Evolutionary conservation across 2,888 invertebrate species (phyloP), one percentile per base, ranked within the genome.

Genomic region (Phengaris arion): DNA sequence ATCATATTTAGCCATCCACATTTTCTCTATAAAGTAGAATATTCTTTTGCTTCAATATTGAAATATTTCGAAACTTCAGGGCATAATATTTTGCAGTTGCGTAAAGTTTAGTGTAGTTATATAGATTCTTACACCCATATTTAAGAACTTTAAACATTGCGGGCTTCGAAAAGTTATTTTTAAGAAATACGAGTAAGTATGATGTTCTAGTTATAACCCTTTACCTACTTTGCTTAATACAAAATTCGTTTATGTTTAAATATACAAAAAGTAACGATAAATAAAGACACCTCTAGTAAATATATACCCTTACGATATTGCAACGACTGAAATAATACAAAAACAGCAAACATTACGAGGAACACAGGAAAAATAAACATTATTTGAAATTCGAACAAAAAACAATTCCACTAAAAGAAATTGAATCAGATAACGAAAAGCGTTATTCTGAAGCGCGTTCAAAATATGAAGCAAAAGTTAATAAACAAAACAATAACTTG

Each of bases 401-500:
- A 70, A 51, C 52, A 52, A 70, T 52, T 7, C 12, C 22, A 72
- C 13, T 72, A 13, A 72, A 72, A 54, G 48, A 72, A 52, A 54
- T 72, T 54, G 72, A 15, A 72, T 54, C 72, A 22, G 35, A 72
- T 72, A 70, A 4, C 52, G n/a, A 54, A 51, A 48, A 51, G 2
- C 12, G 6, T 72, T 72, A 52, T 52, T 72, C 15, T 2, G 51
- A 54, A 70, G 35, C 68, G 46, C 68, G 46, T 15, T 54, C 72
- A 72, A 72, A 72, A 72, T 70, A 70, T 51, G 52, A 52, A 54
- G 72, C 72, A 13, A 72, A 70, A 72, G 72, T 54, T 72, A 54
- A 72, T 72, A 72, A 72, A 72, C 72, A 72, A 72, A 70, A 72
- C 72, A 72, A 72, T 54, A 70, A 70, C 48, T 70, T 70, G 51